phyloP scores from a whole-genome alignment of 2,113 vertebrate genomes.

The Sceloporus undulatus region DNA sequence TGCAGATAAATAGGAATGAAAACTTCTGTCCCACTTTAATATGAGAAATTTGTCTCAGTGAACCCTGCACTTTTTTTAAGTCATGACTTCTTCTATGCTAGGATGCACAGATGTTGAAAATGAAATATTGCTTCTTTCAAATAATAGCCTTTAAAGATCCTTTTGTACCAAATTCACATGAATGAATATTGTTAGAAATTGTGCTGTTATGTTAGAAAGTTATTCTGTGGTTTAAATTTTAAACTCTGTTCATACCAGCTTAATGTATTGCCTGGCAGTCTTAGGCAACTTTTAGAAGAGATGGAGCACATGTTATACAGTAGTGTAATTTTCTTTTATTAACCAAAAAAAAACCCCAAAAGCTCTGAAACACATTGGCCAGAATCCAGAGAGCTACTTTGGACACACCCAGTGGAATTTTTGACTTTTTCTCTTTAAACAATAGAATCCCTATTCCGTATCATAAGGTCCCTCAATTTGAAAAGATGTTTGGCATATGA shows the following conservation, averaged over 20 bases:
- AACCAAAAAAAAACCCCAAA: not conserved
- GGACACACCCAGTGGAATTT: conserved; percentile 1
- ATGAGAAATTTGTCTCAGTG: not conserved
- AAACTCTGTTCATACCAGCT: conserved; percentile 22
- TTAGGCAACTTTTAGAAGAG: conserved; percentile 7
- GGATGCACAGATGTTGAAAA: not conserved
- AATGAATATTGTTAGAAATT: conserved; percentile 13
- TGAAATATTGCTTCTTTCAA: conserved; percentile 4
- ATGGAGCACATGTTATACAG: conserved; percentile 24
- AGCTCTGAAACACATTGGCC: conserved; percentile 24
- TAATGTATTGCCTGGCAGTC: conserved; percentile 35
- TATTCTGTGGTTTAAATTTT: conserved; percentile 34
- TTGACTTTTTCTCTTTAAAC: conserved; percentile 4
- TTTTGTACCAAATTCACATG: conserved; percentile 6
- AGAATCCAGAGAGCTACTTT: conserved; percentile 27
- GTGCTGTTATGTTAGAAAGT: conserved; percentile 10
- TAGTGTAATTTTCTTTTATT: conserved; percentile 33
- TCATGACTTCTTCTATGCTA: not conserved
- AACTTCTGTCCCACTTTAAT: not conserved
- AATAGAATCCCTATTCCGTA: not conserved
- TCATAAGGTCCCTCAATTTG: not conserved
- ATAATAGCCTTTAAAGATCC: not conserved
- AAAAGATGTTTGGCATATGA: not conserved
- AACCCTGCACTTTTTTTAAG: not conserved
- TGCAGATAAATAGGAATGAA: not conserved